These are phyloP conservation scores for Mobula birostris DNA, from an alignment of 2,113 vertebrate genomes.

Conservation along the genomic window DNA sequence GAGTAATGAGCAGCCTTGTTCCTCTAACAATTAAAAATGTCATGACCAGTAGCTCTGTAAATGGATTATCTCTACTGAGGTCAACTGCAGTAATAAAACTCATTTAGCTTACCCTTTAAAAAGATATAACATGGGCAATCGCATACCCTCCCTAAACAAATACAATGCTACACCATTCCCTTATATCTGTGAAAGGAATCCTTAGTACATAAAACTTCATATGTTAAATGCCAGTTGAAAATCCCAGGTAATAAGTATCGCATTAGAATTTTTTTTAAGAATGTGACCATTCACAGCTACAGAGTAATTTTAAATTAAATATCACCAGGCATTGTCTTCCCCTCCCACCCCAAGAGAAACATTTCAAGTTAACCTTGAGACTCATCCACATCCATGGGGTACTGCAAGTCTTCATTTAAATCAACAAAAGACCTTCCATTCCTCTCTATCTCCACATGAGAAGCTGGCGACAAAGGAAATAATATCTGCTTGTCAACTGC, in stretches of 20 bases:
- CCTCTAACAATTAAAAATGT: background rate
- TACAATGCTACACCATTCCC: background rate
- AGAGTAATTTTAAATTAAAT: background rate
- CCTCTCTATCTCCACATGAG: conserved; percentile 80
- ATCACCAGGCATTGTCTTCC: background rate
- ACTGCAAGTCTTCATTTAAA: conserved; percentile 86
- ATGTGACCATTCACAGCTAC: background rate
- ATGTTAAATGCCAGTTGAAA: background rate
- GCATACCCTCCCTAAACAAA: background rate
- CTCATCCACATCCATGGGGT: conserved; percentile 90
- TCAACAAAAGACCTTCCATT: conserved; percentile 80
- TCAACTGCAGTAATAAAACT: background rate
- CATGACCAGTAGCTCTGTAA: background rate
- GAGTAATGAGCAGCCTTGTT: background rate
- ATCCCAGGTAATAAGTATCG: background rate
- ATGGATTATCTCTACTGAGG: background rate
- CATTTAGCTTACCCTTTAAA: background rate
- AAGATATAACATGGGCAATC: background rate
- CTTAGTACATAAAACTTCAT: background rate
- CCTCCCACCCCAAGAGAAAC: background rate
- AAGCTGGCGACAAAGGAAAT: conserved; percentile 83
- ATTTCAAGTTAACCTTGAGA: conserved; percentile 66
- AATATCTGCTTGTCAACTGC: conserved; percentile 90
- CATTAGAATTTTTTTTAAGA: background rate
- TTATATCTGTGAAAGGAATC: background rate